A percentile compares a stretch with the other conserved stretches of the same genome.
These are phyloP conservation scores for Augochlorella aurata DNA, from an alignment of 2,888 invertebrate genomes.

Conservation along the genomic window DNA sequence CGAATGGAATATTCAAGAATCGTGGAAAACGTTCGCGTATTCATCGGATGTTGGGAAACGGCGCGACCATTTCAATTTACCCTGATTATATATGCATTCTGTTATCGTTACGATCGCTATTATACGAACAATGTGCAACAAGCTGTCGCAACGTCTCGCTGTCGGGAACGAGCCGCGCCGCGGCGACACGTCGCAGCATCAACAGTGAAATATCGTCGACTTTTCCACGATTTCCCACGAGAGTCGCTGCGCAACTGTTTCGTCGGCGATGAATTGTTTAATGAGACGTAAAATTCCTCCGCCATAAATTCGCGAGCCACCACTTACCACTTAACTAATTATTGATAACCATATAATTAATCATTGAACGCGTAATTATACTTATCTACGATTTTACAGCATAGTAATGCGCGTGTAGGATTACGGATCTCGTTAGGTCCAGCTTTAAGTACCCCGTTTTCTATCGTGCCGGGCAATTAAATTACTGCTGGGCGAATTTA, in stretches of 20 bases:
- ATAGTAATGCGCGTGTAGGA: constrained; percentile 10
- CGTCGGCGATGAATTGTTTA: neutral
- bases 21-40: neutral
- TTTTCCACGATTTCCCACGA: neutral
- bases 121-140: neutral
- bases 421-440: constrained; percentile 23
- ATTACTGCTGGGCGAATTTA: constrained; percentile 9
- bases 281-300: neutral
- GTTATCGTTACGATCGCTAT: neutral
- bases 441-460: constrained; percentile 6
- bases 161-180: neutral
- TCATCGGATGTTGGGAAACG: neutral
- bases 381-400: constrained; percentile 11
- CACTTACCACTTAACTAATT: constrained; percentile 6
- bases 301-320: neutral
- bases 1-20: neutral
- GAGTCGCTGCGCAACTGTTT: neutral
- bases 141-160: neutral
- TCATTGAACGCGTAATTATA: constrained; percentile 1
- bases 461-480: constrained; percentile 7
- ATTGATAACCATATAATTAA: constrained; percentile 36
- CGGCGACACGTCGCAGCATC: neutral
- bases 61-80: neutral
- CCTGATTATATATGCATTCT: neutral
- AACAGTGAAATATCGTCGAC: neutral